Conservation (phyloP, 2,888 invertebrate species). For the Pocota personata region DNA sequence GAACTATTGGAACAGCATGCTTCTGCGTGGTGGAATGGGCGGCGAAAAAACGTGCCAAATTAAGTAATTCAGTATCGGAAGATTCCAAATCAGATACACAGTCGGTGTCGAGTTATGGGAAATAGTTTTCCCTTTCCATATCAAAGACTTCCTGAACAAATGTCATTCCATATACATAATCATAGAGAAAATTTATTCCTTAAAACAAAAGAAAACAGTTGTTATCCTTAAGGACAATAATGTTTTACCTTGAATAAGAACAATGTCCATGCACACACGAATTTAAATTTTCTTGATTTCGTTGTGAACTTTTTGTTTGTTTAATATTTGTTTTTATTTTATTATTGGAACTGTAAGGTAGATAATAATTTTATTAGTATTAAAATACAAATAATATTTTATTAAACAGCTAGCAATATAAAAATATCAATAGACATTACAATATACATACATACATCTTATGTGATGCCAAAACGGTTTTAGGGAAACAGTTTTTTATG, state of each 20-base stretch:
- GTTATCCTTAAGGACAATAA: constrained; percentile 62
- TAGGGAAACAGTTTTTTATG: constrained; percentile 34
- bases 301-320: constrained; percentile 8
- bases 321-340: constrained; percentile 14
- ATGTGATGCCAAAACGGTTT: constrained; percentile 33
- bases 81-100: constrained; percentile 75
- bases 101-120: constrained; percentile 71
- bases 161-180: constrained; percentile 64
- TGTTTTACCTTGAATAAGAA: constrained; percentile 21
- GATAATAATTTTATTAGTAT: constrained; percentile 31
- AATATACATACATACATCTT: neutral
- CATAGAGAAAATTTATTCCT: constrained; percentile 35
- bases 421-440: constrained; percentile 8
- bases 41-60: constrained; percentile 78
- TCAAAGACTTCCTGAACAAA: constrained; percentile 39
- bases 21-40: constrained; percentile 91
- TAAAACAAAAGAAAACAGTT: constrained; percentile 1
- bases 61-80: constrained; percentile 76
- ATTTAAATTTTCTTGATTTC: constrained; percentile 38
- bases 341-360: constrained; percentile 42
- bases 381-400: constrained; percentile 46
- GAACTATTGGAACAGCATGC: constrained; percentile 88
- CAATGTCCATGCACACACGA: constrained; percentile 51
- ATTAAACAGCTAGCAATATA: constrained; percentile 20
- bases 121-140: constrained; percentile 41